Base-by-base conservation (phyloP, 1,140 invertebrate species). In the Drosophila parabipectinata region DNA sequence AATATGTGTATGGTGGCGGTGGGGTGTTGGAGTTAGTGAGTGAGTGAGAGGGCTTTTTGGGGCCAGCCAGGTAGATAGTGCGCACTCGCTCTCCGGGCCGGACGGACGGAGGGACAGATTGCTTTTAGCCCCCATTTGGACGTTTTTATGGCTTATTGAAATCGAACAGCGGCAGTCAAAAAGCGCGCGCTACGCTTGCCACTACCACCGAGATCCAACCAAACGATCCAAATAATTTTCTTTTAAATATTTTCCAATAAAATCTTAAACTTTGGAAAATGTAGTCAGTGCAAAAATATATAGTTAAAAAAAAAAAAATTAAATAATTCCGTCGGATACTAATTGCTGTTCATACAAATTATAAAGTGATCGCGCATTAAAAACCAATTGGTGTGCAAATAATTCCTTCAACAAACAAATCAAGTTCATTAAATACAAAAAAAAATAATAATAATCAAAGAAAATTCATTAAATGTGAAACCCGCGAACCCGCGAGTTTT, bases 361-460 rank as follows among this genome's bases (percentile, higher is more conserved):
- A 87, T 62, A 83, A 88, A 88, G 83, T 82, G 83, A 87, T 87
- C 67, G 84, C 52, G 83, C 71, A 79, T 87, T 87, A 87, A 87
- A 89, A 83, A 89, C 55, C 83, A 55, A 88, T 88, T 66, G 32
- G 44, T 77, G 71, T 81, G 79, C 80, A 80, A 77, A 77, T 80
- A 84, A 84, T 79, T 76, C 52, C 15, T 51, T 48, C 47, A 62
- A 55, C 61, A 55, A 64, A 58, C 58, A 12, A 55, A 64, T 53
- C 58, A 12, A 66, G 62, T 75, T 77, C 48, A 68, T 64, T 73
- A 72, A 77, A 56, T 80, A 5, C 26, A 28, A 5, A 28, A 28
- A 28, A 28, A 28, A 28, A 28, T 28, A 28, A 28, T 28, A 28
- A 28, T 6, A 28, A 28, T 28, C 6, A 83, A 21, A 21, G 21